Evolutionary conservation across 2,113 vertebrate genomes (phyloP).

Genomic region (Lepidothrix coronata): DNA sequence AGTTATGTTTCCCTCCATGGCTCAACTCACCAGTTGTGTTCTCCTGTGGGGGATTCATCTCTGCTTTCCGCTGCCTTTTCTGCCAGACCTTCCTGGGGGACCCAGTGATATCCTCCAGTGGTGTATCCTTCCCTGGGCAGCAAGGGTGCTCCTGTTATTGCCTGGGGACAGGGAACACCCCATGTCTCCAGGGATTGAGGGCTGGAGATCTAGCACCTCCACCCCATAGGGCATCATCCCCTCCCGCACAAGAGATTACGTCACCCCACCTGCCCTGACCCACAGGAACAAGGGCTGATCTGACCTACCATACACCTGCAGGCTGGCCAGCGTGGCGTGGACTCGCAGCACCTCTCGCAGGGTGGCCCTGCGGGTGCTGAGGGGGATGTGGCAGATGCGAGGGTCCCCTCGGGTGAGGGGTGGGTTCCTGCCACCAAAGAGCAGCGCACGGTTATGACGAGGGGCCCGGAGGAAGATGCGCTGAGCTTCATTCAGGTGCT

Average conservation of each 20-base stretch:
- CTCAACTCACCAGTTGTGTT: neutral
- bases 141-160: neutral
- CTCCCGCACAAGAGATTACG: accelerated
- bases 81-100: neutral
- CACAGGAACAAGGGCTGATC: neutral
- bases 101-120: constrained; percentile 23
- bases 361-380: constrained; percentile 89
- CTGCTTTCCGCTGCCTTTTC: neutral
- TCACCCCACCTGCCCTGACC: neutral
- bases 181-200: neutral
- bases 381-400: constrained; percentile 82
- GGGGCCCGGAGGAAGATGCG: constrained; percentile 85
- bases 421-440: constrained; percentile 78
- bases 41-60: neutral
- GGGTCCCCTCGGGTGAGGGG: constrained; percentile 79
- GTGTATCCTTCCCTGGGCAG: constrained; percentile 34
- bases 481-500: constrained; percentile 79
- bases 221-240: no score
- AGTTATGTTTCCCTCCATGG: neutral
- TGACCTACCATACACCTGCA: constrained; percentile 85
- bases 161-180: neutral
- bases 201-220: neutral
- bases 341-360: constrained; percentile 86
- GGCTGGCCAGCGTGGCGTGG: constrained; percentile 77
- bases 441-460: constrained; percentile 79